Evolutionary conservation across 2,888 invertebrate genomes (phyloP), one percentile per base, ranked within the genome.

Genomic region (Nymphalis urticae): DNA sequence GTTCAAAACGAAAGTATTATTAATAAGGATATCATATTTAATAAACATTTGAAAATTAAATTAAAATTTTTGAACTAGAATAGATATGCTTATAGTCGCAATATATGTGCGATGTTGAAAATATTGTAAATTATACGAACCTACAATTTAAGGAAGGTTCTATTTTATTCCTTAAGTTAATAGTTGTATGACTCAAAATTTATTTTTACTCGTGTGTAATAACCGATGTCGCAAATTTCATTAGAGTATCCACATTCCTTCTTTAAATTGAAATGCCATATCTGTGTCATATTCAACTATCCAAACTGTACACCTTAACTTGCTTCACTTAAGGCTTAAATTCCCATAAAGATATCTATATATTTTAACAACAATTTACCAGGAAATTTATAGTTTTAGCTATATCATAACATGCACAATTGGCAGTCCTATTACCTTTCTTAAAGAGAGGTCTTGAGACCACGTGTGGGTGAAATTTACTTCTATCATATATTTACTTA

Each of bases 391-490:
- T 64, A n/a, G 70, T 64, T 53, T 61, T 66, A 64, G 58, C 69
- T 63, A 48, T 71, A 73, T 73, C 72, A 76, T 76, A 75, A 74
- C 68, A 71, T 75, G 71, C 73, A 73, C 69, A 71, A 77, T 76
- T 76, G 77, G 75, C 73, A 74, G 72, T 65, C 66, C 73, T 70
- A 75, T 75, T 77, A 76, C 73, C 65, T 72, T 68, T 75, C 73
- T 73, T 67, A 71, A 71, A 73, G 64, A 61, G 59, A 69, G 63
- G 71, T 56, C 66, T 68, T 72, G 64, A 64, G 64, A 68, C 56
- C 64, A 64, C 60, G 76, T 69, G 76, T 78, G 77, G 78, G 77
- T 70, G 75, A 76, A 73, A 76, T 71, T 75, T 71, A 76, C 74
- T 47, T 59, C 47, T 56, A 72, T 73, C 72, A 64, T 71, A 65